phyloP scores from a whole-genome alignment of 1,140 invertebrate genomes.

The Lithobius niger region DNA sequence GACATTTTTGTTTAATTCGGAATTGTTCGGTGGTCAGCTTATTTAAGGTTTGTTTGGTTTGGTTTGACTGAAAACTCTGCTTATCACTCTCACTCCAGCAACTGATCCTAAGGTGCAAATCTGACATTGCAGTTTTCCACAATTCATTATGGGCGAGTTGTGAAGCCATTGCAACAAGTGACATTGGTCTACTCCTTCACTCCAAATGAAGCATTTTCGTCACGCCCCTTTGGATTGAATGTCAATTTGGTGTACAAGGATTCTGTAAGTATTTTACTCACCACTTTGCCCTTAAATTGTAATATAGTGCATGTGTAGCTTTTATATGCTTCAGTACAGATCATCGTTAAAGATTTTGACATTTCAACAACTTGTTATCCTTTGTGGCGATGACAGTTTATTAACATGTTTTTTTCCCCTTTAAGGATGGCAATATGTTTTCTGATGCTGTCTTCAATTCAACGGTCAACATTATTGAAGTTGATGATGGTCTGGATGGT shows the following conservation, averaged over 20 bases:
- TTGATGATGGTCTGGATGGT: slow-evolving; percentile 92
- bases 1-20: too few relatives aligned
- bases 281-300: too few relatives aligned
- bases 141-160: slow-evolving; percentile 71
- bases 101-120: too few relatives aligned
- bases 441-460: slow-evolving; percentile 95
- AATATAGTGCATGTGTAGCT: too few relatives aligned
- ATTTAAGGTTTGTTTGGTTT: too few relatives aligned
- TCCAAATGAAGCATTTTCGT: slow-evolving; percentile 86
- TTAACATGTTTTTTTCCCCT: slow-evolving; percentile 19
- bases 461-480: slow-evolving; percentile 91
- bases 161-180: slow-evolving; percentile 82
- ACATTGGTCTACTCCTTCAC: slow-evolving; percentile 91
- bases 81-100: too few relatives aligned
- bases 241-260: slow-evolving; percentile 90
- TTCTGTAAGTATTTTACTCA: slow-evolving; percentile 46
- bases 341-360: background rate
- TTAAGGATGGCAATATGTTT: slow-evolving; percentile 51
- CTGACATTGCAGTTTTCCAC: slow-evolving; percentile 56
- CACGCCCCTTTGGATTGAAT: slow-evolving; percentile 86
- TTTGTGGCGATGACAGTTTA: background rate
- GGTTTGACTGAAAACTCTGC: too few relatives aligned
- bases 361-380: background rate
- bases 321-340: too few relatives aligned
- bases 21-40: too few relatives aligned